These are phyloP conservation scores for Zaprionus obscuricornis DNA, from an alignment of 2,888 invertebrate species.

Conservation along the genomic window DNA sequence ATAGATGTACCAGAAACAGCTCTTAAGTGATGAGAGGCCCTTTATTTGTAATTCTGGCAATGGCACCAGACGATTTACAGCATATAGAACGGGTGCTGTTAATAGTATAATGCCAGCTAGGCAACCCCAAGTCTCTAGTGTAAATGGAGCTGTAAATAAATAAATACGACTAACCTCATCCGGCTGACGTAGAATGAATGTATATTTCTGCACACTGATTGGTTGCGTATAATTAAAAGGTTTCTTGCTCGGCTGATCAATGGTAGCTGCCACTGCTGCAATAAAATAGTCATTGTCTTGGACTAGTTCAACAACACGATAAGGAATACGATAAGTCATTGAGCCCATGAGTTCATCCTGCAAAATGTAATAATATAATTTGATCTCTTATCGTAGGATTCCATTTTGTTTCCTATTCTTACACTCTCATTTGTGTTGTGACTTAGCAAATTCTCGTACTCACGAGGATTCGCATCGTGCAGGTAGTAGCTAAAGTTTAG, in stretches of 20 bases:
- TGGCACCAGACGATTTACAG: constrained; percentile 89
- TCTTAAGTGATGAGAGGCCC: constrained; percentile 84
- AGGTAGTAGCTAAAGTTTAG: constrained; percentile 89
- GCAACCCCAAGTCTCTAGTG: constrained; percentile 91
- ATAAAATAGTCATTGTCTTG: constrained; percentile 79
- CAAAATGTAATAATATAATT: no score
- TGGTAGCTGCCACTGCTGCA: constrained; percentile 81
- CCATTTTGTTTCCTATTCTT: no score
- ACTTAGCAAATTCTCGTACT: constrained; percentile 40
- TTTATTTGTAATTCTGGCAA: constrained; percentile 70
- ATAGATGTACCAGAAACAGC: constrained; percentile 89
- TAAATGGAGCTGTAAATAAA: constrained; percentile 93
- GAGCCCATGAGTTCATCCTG: constrained; percentile 76
- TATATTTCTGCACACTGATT: constrained; percentile 91
- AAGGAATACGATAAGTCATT: constrained; percentile 77
- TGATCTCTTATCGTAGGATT: no score
- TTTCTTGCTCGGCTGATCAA: constrained; percentile 79
- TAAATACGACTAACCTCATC: constrained; percentile 91
- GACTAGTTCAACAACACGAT: constrained; percentile 71
- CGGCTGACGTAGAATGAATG: constrained; percentile 91
- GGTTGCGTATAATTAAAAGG: constrained; percentile 91
- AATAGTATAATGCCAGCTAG: constrained; percentile 89
- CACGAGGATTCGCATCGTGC: constrained; percentile 62
- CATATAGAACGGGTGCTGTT: constrained; percentile 91
- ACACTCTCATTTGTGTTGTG: constrained; percentile 72